Base-by-base conservation (phyloP, 2,113 vertebrate genomes). In the Turdus rufiventris region DNA sequence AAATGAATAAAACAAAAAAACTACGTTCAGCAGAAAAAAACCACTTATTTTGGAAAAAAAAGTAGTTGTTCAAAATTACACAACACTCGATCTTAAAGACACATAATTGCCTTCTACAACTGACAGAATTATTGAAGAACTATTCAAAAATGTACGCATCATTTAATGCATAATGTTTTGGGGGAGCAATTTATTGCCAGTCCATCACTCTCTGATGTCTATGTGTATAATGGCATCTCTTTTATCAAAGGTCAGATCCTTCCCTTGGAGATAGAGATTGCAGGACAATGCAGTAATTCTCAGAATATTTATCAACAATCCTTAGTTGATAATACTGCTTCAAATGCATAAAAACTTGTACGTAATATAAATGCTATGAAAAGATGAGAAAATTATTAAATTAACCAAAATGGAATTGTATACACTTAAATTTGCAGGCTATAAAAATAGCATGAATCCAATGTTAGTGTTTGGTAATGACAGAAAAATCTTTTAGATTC, bases 31-130 rank as follows among this genome's bases (percentile, higher is more conserved):
- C 11, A 61, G 71, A 63, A 63, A 13, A 14, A 65, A 68, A 1
- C 0, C 0, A 0, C 5, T 26, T 40, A 1, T 13, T 18, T 18
- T 15, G 8, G 2, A 20, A n/a, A 54, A 85, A 71, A 23, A 2
- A 23, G 47, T 5, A 33, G 3, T 60, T 34, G 14, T 45, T 62
- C 34, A 63, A 17, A 88, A 47, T 78, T 28, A 57, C 8, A 29
- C 10, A 66, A 36, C 26, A 8, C 11, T 21, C 31, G 40, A 40
- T 29, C 42, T 77, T 70, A 54, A 85, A 81, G 29, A 12, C 8
- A 19, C 67, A 18, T 34, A 26, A 33, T 33, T 85, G 12, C 24
- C 8, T 74, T 82, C 66, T 54, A 60, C 67, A 89, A 16, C 10
- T 8, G 31, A 23, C 31, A 75, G 21, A 66, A 82, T 45, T 62